Evolutionary conservation across 2,888 invertebrate species (phyloP), one percentile per base, ranked within the genome.

Genomic region (Pilophorus perplexus): DNA sequence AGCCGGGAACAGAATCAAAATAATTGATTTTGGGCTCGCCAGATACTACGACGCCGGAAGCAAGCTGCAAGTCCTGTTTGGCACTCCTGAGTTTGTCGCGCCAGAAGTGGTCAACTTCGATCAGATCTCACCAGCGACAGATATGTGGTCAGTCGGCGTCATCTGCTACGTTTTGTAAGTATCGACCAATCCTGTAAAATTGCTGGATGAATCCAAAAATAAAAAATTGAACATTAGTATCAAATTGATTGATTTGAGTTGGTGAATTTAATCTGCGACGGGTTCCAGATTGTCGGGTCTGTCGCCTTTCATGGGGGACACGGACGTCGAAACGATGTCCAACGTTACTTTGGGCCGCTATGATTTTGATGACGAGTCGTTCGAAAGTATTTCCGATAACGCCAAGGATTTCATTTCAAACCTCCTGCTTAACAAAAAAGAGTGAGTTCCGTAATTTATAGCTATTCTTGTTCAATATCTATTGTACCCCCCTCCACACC

Each of bases 21-120:
- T 99, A 74, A 98, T 99, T 73, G 98, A 99, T 79, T 99, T 99
- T 77, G 98, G 99, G 6, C 80, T 99, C 71, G 98, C 99, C 2
- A 82, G 96, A 73, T 88, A 89, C 77, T 95, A 88, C 76, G 92
- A 94, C 77, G 93, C 94, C 0, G 86, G 87, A 75, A 93, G 93
- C 81, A 93, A 94, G 75, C 80, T 96, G 60, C 91, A 93, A 78
- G 93, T 97, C 2, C 80, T 97, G 60, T 97, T 96, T 76, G 99
- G 98, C 1, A 99, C 99, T 0, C 98, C 98, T 0, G 99, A 99
- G 80, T 99, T 99, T 77, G 96, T 97, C 55, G 96, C 97, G 0
- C 98, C 98, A 0, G 98, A 99, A 83, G 95, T 98, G 23, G 94
- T 99, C 40, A 98, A 97, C 81, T 99, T 97, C 78, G 98, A 99